Evolutionary conservation across 1,140 invertebrate genomes (phyloP), one percentile per base, ranked within the genome.

Genomic region (Sarcophaga bullata): DNA sequence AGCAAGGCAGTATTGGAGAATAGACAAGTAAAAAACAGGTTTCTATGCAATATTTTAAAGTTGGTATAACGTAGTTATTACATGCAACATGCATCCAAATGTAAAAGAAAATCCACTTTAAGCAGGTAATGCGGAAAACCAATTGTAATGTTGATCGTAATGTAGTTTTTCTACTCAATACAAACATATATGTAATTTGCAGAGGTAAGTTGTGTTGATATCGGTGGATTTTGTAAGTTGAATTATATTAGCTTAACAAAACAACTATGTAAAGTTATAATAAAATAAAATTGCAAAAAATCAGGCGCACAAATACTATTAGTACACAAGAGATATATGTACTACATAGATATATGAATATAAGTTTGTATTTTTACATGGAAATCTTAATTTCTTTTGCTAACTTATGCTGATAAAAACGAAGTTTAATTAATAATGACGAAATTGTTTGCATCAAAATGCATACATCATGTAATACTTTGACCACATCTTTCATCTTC

Each of bases 101-200:
- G 54, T 58, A 58, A 68, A 68, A n/a, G 19, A 68, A 68, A 68
- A 17, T 19, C 13, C 62, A 68, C 17, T 68, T 68, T 68, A 68
- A 68, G 25, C 25, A 37, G 25, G 25, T 78, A 78, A 78, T 48
- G 75, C 75, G 75, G 75, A 78, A 78, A 78, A 78, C n/a, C 75
- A 78, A 78, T 52, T 78, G 9, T 78, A 52, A 78, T 78, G 62
- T 68, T 68, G 62, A 68, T 19, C 17, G 62, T 68, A 25, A 78
- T 50, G 75, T 78, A 52, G 50, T 50, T 78, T 78, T 78, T 50
- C 48, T 8, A 58, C n/a, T 68, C 17, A 68, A 68, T 68, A 68
- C 62, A 68, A 19, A 68, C n/a, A 68, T n/a, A 15, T 49, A 68
- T 13, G 13, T 49, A 49, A 76, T n/a, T 48, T 76, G 46, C 10